Evolutionary conservation across 1,140 invertebrate genomes (phyloP).

Genomic region (Piezodorus guildinii): DNA sequence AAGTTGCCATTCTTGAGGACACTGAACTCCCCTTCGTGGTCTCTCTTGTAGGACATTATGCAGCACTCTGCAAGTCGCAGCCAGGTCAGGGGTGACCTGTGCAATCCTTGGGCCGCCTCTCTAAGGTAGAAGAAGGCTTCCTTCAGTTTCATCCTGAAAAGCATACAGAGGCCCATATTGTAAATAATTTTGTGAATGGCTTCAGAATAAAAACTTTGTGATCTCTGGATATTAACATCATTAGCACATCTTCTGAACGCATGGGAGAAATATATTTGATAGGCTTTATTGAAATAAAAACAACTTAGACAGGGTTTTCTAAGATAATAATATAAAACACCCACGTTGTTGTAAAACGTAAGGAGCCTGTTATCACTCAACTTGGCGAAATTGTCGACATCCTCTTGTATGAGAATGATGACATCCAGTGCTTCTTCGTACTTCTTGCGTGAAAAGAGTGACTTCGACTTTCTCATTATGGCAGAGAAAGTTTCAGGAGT

Average conservation of each 20-base stretch:
- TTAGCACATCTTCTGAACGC: conserved; percentile 19
- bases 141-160: conserved; percentile 64
- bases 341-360: neutral
- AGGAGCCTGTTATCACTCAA: neutral
- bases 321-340: neutral
- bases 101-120: conserved; percentile 73
- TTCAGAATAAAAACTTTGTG: conserved; percentile 3
- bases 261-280: neutral
- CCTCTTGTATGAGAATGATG: conserved; percentile 4
- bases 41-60: conserved; percentile 39
- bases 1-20: conserved; percentile 44
- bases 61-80: conserved; percentile 86
- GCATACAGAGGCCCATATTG: conserved; percentile 76
- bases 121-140: conserved; percentile 85
- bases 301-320: neutral
- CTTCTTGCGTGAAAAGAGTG: neutral
- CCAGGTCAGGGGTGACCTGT: conserved; percentile 83
- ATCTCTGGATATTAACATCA: neutral
- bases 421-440: conserved; percentile 1
- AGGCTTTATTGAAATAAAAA: neutral
- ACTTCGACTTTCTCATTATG: neutral
- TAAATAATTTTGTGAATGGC: conserved; percentile 49
- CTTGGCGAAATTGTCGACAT: neutral
- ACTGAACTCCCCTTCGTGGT: conserved; percentile 51
- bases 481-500: neutral